Evolutionary conservation across 37 sponge, comb jelly and placozoan species (phyloP).

Genomic region (Sycon ciliatum): DNA sequence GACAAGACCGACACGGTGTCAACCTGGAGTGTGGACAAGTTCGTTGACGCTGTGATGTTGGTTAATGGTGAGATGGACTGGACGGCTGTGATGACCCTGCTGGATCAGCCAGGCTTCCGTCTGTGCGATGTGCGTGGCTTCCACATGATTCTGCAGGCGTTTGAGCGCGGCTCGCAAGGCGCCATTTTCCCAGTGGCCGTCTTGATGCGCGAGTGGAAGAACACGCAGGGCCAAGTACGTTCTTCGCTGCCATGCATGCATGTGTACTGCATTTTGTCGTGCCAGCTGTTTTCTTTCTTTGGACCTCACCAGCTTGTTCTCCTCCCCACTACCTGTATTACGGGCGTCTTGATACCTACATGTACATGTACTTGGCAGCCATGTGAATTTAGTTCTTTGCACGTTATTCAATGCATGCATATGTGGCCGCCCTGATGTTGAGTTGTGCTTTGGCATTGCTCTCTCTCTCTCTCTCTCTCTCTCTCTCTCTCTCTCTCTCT

Average conservation of each 20-base stretch:
- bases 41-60: too few species aligned
- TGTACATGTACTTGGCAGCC: conserved; percentile 2
- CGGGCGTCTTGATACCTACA: not conserved
- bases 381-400: not conserved
- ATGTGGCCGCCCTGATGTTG: not conserved
- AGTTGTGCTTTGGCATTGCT: not conserved
- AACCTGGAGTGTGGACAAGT: too few species aligned
- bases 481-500: not conserved
- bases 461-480: conserved; percentile 1
- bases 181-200: conserved; percentile 63
- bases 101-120: conserved; percentile 87
- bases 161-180: conserved; percentile 39
- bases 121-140: conserved; percentile 76
- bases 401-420: not conserved
- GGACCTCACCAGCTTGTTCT: not conserved
- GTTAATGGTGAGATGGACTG: conserved; percentile 65
- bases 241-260: not conserved
- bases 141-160: conserved; percentile 63
- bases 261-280: not conserved
- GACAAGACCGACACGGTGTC: too few species aligned
- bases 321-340: not conserved
- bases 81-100: conserved; percentile 78
- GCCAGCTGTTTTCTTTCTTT: not conserved
- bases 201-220: conserved; percentile 57
- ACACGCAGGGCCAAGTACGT: conserved; percentile 66